These are phyloP conservation scores for Drosophila sproati DNA, from an alignment of 1,140 invertebrate genomes.

Conservation along the genomic window DNA sequence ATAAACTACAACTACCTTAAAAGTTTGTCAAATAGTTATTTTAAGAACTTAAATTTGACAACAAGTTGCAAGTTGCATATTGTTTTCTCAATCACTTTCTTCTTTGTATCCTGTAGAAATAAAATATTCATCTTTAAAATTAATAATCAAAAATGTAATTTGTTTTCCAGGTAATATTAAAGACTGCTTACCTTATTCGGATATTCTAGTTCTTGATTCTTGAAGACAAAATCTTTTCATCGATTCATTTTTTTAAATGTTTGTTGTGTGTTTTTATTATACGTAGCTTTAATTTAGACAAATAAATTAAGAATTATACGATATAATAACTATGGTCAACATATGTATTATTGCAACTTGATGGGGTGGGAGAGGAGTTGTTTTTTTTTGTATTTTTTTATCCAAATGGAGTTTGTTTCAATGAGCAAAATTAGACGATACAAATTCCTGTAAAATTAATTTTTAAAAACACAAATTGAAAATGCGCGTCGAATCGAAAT, in stretches of 20 bases:
- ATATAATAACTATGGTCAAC: slow-evolving; percentile 80
- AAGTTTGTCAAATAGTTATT: neutral
- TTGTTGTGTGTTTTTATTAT: slow-evolving; percentile 71
- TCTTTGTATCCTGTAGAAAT: no score
- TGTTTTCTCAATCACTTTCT: no score
- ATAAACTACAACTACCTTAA: neutral
- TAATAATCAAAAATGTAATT: no score
- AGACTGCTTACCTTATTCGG: no score
- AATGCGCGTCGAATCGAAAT: slow-evolving; percentile 27
- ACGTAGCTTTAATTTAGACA: slow-evolving; percentile 79
- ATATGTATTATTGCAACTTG: slow-evolving; percentile 63
- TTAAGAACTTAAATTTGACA: no score
- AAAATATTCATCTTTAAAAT: no score
- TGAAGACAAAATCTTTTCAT: neutral
- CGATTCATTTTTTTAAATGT: slow-evolving; percentile 42
- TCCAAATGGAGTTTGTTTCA: neutral
- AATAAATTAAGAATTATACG: slow-evolving; percentile 80
- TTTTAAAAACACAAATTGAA: slow-evolving; percentile 34
- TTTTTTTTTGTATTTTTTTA: no score
- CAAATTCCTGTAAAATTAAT: slow-evolving; percentile 38
- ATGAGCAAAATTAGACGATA: slow-evolving; percentile 35
- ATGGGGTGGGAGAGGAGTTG: neutral
- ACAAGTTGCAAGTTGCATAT: no score
- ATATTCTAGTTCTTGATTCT: no score
- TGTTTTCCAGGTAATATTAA: no score